Base-by-base conservation (phyloP, 2,888 invertebrate genomes). In the Alloscopus bannaensis region DNA sequence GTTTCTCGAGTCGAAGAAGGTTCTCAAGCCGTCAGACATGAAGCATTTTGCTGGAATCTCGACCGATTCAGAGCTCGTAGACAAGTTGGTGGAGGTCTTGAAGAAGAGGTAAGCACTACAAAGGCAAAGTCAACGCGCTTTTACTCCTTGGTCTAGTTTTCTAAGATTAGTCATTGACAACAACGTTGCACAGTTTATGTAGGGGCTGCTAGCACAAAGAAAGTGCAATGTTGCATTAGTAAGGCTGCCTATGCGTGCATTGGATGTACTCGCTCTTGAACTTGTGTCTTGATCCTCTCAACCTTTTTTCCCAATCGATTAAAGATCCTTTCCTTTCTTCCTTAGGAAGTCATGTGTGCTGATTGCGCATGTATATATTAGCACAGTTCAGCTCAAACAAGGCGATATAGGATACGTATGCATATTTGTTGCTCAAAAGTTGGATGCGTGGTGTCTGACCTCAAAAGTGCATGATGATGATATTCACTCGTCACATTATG, bases 11-110 rank as follows among this genome's bases (percentile, higher is more conserved):
- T 42, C 57, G 16, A 73, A 60, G 47, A 78, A 79, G 31, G 81
- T 81, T 18, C 60, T 81, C 28, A 81, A 81, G 36, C 18, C 76
- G 13, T 60, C 72, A 18, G 81, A 81, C 31, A 68, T 72, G 73
- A 81, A 81, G 66, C 71, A 81, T 31, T 81, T 81, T 52, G 59
- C 68, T 57, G 81, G 81, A 52, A 73, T 79, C 42, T 66, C 71
- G n/a, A 70, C 78, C 3, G 81, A 81, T 29, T 20, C 72, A 28
- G 81, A 81, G 11, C 73, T 73, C 20, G 62, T 81, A 16, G 81
- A 81, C 22, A 68, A 78, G 29, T 55, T 81, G n/a, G 70, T 81
- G 50, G 70, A 73, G 16, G 78, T 81, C 36, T 55, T 81, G 47
- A 81, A 81, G 40, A 81, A 81, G 24, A 73, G 78, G 81, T 81